These are phyloP conservation scores for Sylvia borin DNA, from an alignment of 2,797 vertebrate species.

Conservation along the genomic window DNA sequence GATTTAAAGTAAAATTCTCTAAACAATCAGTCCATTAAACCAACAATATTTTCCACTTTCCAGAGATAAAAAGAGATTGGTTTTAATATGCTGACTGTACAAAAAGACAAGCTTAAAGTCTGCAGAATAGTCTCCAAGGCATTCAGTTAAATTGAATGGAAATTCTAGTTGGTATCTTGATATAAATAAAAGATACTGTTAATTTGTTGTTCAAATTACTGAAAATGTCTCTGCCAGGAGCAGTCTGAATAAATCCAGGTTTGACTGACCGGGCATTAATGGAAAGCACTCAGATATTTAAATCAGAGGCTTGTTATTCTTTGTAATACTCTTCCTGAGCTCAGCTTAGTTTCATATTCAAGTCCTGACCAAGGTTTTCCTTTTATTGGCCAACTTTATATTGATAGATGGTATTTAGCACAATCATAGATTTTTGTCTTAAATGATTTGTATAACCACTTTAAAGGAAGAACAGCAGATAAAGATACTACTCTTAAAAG, in stretches of 20 bases:
- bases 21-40: not conserved
- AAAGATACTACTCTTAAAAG: not conserved
- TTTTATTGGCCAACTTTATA: not conserved
- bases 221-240: not conserved
- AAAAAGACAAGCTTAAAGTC: not conserved
- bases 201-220: slow-evolving; percentile 49
- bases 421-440: not conserved
- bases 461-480: not conserved
- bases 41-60: not conserved
- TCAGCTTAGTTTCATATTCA: not conserved
- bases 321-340: not conserved
- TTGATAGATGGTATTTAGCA: not conserved
- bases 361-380: not conserved
- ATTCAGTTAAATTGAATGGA: not conserved
- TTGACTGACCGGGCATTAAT: slow-evolving; percentile 12
- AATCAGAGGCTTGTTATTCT: not conserved
- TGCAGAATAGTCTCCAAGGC: not conserved
- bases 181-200: slow-evolving; percentile 58
- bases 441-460: not conserved
- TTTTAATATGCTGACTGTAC: not conserved
- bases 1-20: not conserved
- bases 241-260: slow-evolving; percentile 3
- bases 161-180: slow-evolving; percentile 10
- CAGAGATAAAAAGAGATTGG: not conserved
- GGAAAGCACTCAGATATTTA: not conserved